A percentile compares a stretch with the other conserved stretches of the same genome.
phyloP scores from a whole-genome alignment of 2,888 invertebrate genomes.

The Scelioninae gen. 1 region DNA sequence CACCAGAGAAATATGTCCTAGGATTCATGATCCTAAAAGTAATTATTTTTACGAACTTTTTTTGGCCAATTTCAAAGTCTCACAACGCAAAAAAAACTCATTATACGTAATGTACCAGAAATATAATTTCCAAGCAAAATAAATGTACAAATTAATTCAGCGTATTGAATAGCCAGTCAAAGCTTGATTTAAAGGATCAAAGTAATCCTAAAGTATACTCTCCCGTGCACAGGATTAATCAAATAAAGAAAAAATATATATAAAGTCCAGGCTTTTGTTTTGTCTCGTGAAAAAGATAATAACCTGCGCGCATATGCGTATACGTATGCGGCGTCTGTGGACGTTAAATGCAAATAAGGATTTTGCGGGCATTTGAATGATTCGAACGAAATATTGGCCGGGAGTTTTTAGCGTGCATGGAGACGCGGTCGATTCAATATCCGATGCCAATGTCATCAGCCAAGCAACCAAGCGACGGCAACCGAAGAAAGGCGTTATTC shows the following conservation, averaged over 20 bases:
- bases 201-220: constrained; percentile 42
- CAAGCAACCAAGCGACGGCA: constrained; percentile 41
- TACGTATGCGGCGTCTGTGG: constrained; percentile 2
- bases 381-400: constrained; percentile 47
- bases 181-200: constrained; percentile 43
- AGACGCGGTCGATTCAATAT: constrained; percentile 58
- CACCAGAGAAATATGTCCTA: neutral
- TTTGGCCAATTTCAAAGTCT: neutral
- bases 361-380: constrained; percentile 47
- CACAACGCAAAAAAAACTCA: neutral
- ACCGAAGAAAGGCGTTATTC: constrained; percentile 63
- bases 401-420: constrained; percentile 38
- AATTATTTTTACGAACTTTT: neutral
- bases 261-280: constrained; percentile 47
- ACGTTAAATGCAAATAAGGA: constrained; percentile 61
- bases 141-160: constrained; percentile 50
- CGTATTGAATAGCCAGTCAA: constrained; percentile 37
- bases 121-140: constrained; percentile 27
- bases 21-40: neutral
- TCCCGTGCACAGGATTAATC: constrained; percentile 36
- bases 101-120: neutral
- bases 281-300: constrained; percentile 38
- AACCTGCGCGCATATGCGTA: constrained; percentile 17
- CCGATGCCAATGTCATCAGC: constrained; percentile 64
- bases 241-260: constrained; percentile 54